Conservation (phyloP, 1,140 invertebrate species). For the Leptestheria dahalacensis region DNA sequence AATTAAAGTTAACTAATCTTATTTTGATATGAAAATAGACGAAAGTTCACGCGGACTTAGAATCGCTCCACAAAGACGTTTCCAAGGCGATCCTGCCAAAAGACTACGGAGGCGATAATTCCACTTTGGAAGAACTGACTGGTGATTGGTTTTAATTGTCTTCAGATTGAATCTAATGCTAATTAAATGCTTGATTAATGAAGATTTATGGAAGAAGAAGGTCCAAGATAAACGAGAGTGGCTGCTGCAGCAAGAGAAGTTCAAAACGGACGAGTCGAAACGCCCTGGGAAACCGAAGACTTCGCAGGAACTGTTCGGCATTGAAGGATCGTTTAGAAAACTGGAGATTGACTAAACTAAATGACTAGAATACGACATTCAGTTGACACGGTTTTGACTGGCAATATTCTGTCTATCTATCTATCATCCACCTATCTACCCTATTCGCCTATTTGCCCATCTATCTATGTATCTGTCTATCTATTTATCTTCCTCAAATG, state of each 20-base stretch:
- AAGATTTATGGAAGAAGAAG: conserved; percentile 12
- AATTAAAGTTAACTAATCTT: not conserved
- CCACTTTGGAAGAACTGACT: conserved; percentile 48
- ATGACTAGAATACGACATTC: conserved; percentile 6
- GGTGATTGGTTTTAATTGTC: conserved; percentile 29
- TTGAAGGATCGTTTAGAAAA: conserved; percentile 66
- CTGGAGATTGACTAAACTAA: conserved; percentile 50
- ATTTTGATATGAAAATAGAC: conserved; percentile 32
- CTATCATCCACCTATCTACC: no score
- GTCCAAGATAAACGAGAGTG: conserved; percentile 11
- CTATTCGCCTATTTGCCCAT: no score
- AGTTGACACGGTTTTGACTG: not conserved
- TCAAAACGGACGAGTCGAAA: conserved; percentile 44
- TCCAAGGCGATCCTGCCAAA: conserved; percentile 58
- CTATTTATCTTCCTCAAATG: no score
- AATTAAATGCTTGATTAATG: not conserved
- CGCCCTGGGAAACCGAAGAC: conserved; percentile 61
- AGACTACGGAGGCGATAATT: conserved; percentile 61
- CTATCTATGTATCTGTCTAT: no score
- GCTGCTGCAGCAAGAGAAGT: conserved; percentile 7
- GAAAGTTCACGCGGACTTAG: conserved; percentile 51
- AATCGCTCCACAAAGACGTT: conserved; percentile 55
- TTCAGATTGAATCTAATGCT: not conserved
- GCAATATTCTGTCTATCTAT: no score
- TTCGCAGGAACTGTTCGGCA: conserved; percentile 59